phyloP scores from a whole-genome alignment of 1,140 invertebrate species.

The Ooceraea biroi region DNA sequence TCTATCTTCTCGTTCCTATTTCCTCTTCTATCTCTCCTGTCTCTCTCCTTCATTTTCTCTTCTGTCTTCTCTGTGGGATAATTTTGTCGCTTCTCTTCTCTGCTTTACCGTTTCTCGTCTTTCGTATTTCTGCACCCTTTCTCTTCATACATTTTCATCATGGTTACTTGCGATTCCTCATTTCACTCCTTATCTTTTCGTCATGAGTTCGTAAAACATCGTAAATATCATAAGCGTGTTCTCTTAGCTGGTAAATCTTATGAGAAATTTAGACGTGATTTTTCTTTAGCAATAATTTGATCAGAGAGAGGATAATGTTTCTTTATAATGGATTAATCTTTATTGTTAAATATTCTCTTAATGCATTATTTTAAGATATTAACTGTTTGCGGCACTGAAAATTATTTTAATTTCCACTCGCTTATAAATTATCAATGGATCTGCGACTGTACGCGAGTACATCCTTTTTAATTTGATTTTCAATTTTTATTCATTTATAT shows the following conservation, averaged over 20 bases:
- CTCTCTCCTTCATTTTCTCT: not conserved
- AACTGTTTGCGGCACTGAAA: not conserved
- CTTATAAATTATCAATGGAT: not conserved
- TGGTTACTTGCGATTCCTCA: constrained; percentile 17
- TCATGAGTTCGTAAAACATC: not conserved
- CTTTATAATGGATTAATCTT: not conserved
- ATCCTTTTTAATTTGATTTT: not conserved
- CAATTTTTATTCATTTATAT: constrained; percentile 2
- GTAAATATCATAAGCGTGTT: constrained; percentile 11
- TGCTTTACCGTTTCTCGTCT: constrained; percentile 6
- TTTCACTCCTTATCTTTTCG: constrained; percentile 31
- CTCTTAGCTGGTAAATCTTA: not conserved
- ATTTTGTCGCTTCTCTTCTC: constrained; percentile 13
- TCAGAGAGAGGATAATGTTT: not conserved
- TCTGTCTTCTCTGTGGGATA: not conserved
- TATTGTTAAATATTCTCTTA: not conserved
- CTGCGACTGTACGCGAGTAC: not conserved
- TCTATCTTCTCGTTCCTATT: constrained; percentile 46
- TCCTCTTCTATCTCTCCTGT: not conserved
- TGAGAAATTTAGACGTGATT: not conserved
- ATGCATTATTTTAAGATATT: constrained; percentile 1
- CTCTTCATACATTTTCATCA: constrained; percentile 29
- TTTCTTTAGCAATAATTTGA: not conserved
- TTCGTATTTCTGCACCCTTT: not conserved
- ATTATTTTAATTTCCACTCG: not conserved